Evolutionary conservation across 2,113 vertebrate species (phyloP), one percentile per base, ranked within the genome.

Genomic region (Terrapene triunguis): DNA sequence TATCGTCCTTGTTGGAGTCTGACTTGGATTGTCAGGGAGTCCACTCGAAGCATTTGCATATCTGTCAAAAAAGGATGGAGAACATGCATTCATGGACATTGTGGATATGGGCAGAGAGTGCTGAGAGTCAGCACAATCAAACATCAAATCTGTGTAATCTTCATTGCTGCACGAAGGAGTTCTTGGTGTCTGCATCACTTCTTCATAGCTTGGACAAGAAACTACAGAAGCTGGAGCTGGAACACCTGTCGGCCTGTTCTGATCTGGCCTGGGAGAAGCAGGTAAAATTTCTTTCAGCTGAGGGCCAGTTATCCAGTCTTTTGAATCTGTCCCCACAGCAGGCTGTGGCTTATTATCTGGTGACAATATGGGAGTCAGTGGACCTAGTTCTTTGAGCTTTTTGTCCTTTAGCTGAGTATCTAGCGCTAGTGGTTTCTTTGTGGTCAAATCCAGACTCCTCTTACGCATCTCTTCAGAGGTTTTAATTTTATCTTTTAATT

Each of bases 141-240:
- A 99, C 96, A 99, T 98, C 69, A 99, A 98, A 91, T 99, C 99
- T 0, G 99, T 97, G 97, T 99, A 99, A 97, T 99, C 99, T 16
- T 99, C 99, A 0, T 99, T 99, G 95, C 99, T 99, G 96, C 99
- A 99, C 0, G 99, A 99, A 0, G 99, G 99, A 0, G 99, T 99
- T 55, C 99, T 98, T 87, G 99, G 99, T 0, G 99, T 99, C 98
- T 99, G 99, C 99, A 99, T 99, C 51, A 99, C 99, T 92, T 99
- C 99, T 94, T 99, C 99, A 2, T 99, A 99, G 98, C 99, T 99
- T 5, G 99, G 99, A 85, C 99, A 99, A 0, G 99, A 99, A 87
- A 99, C 99, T 1, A 99, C 99, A 0, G 99, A 99, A 0, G 99
- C 99, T 0, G 99, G 99, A 0, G 99, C 99, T 1, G 99, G 99